Evolutionary conservation across 2,797 vertebrate species (phyloP).

Genomic region (Esox lucius): DNA sequence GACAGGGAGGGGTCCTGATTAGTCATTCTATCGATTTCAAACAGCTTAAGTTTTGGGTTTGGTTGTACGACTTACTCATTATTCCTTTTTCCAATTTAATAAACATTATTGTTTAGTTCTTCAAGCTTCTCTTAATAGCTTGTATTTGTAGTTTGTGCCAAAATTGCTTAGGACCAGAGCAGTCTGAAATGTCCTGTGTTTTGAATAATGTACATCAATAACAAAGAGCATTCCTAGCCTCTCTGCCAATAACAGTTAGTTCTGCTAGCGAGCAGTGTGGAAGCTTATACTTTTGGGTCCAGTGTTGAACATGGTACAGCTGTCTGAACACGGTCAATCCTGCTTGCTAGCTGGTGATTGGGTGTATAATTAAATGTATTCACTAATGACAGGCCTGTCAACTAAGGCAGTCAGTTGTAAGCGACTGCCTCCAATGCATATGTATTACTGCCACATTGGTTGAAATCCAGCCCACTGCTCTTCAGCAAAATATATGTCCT

Average conservation of each 20-base stretch:
- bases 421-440: too few relatives aligned
- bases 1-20: neutral
- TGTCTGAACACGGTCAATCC: neutral
- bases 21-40: neutral
- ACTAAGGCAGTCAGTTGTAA: neutral
- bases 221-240: too few relatives aligned
- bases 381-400: neutral
- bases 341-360: neutral
- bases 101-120: neutral
- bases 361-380: neutral
- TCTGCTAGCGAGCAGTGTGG: too few relatives aligned
- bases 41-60: neutral
- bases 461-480: too few relatives aligned
- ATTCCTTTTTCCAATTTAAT: neutral
- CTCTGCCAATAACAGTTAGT: too few relatives aligned
- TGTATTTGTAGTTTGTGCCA: neutral
- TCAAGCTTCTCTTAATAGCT: neutral
- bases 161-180: neutral
- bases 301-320: neutral
- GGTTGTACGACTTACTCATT: neutral
- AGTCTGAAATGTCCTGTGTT: neutral
- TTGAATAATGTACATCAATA: too few relatives aligned
- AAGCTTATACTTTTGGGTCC: too few relatives aligned
- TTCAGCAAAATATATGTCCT: too few relatives aligned
- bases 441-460: too few relatives aligned